Percentiles rank a stretch among this genome's conserved stretches.
Evolutionary conservation across 2,888 invertebrate species (phyloP).

Genomic region (Molanna angustata): DNA sequence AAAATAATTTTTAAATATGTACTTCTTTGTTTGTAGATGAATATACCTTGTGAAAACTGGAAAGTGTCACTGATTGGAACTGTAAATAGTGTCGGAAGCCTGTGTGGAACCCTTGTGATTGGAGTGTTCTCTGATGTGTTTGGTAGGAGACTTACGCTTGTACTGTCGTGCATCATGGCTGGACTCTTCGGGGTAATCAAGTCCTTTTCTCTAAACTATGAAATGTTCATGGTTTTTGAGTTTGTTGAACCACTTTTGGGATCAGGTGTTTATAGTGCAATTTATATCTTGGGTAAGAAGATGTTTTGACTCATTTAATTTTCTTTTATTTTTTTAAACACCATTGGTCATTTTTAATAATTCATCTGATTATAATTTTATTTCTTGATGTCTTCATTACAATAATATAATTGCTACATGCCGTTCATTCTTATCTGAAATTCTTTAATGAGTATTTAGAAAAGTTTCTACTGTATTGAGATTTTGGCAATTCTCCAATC

Average conservation of each 20-base stretch:
- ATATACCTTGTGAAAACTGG: slow-evolving; percentile 61
- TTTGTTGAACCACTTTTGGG: slow-evolving; percentile 68
- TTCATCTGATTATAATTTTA: too few species aligned
- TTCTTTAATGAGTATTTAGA: too few species aligned
- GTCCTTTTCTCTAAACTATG: slow-evolving; percentile 66
- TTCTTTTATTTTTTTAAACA: too few species aligned
- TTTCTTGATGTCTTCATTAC: too few species aligned
- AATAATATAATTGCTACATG: too few species aligned
- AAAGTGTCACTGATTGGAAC: slow-evolving; percentile 71
- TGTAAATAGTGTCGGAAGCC: slow-evolving; percentile 68
- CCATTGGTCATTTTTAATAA: too few species aligned
- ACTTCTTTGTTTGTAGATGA: slow-evolving; percentile 47
- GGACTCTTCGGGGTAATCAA: slow-evolving; percentile 65
- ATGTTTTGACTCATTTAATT: too few species aligned
- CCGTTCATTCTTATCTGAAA: too few species aligned
- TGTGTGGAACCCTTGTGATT: slow-evolving; percentile 67
- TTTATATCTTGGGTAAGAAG: slow-evolving; percentile 67
- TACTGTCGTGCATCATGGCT: slow-evolving; percentile 60
- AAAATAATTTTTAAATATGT: too few species aligned
- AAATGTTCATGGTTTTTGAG: slow-evolving; percentile 67
- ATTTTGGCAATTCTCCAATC: too few species aligned
- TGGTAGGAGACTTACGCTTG: slow-evolving; percentile 62
- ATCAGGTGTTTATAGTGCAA: slow-evolving; percentile 68
- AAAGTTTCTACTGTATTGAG: too few species aligned
- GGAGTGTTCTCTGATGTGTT: slow-evolving; percentile 74